These are phyloP conservation scores for Rachycentron canadum DNA, from an alignment of 2,797 vertebrate species.

Conservation along the genomic window DNA sequence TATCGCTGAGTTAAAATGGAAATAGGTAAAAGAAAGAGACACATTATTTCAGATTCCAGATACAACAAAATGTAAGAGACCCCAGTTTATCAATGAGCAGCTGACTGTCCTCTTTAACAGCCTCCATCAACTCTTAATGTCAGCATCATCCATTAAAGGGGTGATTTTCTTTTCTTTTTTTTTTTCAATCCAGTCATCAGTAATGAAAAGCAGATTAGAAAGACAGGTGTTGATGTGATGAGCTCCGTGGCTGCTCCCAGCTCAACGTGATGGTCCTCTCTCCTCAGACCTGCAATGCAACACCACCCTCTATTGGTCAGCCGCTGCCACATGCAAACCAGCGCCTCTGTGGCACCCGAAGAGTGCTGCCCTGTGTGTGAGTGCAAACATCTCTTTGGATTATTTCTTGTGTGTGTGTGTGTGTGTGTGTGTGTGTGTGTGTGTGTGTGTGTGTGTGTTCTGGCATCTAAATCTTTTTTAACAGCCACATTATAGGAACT, in stretches of 20 bases:
- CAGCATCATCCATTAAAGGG: constrained; percentile 49
- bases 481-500: too few relatives aligned
- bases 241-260: constrained; percentile 24
- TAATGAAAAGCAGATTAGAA: constrained; percentile 54
- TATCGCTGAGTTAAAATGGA: not conserved
- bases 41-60: not conserved
- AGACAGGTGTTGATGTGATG: constrained; percentile 45
- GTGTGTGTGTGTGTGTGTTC: too few relatives aligned
- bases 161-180: constrained; percentile 26
- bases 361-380: not conserved
- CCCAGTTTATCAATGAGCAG: constrained; percentile 17
- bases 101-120: constrained; percentile 45
- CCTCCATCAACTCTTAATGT: constrained; percentile 48
- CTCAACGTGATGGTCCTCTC: constrained; percentile 25
- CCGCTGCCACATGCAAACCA: constrained; percentile 60
- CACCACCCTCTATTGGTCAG: constrained; percentile 85
- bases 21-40: not conserved
- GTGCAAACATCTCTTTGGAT: not conserved
- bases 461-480: too few relatives aligned
- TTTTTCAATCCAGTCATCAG: constrained; percentile 23
- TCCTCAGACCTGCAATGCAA: constrained; percentile 80
- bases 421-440: constrained; percentile 10
- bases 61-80: constrained; percentile 9
- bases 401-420: not conserved
- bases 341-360: constrained; percentile 1